Evolutionary conservation across 1,140 invertebrate genomes (phyloP), one percentile per base, ranked within the genome.

Genomic region (Megalopta genalis): DNA sequence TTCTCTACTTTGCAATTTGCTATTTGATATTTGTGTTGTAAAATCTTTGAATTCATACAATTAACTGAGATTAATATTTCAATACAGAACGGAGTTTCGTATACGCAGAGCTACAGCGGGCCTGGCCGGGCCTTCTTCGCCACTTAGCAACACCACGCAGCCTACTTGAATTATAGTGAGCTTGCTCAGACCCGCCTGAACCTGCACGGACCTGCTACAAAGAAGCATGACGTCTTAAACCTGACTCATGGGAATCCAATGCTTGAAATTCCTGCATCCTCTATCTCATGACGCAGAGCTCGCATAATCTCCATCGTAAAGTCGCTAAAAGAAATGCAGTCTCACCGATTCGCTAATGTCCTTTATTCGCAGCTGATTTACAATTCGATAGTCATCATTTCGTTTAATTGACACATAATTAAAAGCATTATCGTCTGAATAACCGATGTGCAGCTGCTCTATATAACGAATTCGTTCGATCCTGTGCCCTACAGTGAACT

Each of bases 151-250:
- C 54, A n/a, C 54, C 54, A n/a, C n/a, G n/a, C n/a, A n/a, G n/a
- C 6, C 54, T 9, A 9, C 18, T 57, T n/a, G 21, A 57, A 57
- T n/a, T 10, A 46, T 46, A n/a, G 18, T 9, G n/a, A 59, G 25
- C 27, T 23, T 2, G 46, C 1, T 0, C 66, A 9, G n/a, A 60
- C 65, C 60, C 1, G 74, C 32, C 21, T 76, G 54, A 69, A 76
- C 74, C 25, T 77, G 74, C 74, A 69, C 66, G 23, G 42, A 77
- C 74, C 60, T 70, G 74, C 32, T 23, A 2, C 14, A 21, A 18
- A 23, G 14, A 9, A 66, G 64, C n/a, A 16, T 59, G 25, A 21
- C 32, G 66, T 37, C 23, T 49, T 42, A 77, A 18, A 23, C 74
- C n/a, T 5, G 54, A 10, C 27, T n/a, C 42, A 23, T 32, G 3